Evolutionary conservation across 2,888 invertebrate genomes (phyloP).

Genomic region (Nomada fucata): DNA sequence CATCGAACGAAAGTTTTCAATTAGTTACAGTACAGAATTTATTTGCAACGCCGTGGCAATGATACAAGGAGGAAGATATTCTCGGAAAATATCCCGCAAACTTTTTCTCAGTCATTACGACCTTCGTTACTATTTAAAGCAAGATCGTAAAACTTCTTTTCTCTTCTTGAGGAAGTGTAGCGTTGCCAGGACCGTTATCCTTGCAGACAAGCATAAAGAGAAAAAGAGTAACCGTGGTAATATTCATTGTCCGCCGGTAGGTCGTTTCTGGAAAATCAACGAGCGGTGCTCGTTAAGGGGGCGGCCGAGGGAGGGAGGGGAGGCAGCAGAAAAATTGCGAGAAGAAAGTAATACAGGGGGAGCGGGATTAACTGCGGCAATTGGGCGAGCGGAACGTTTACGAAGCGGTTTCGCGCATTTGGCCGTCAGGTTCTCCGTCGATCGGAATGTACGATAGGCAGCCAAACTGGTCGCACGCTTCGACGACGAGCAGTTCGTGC

Average conservation of each 20-base stretch:
- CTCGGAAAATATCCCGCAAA: background rate
- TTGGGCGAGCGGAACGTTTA: slow-evolving; percentile 53
- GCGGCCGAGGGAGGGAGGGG: background rate
- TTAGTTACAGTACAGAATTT: slow-evolving; percentile 24
- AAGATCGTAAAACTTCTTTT: slow-evolving; percentile 38
- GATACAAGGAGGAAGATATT: background rate
- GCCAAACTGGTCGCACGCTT: slow-evolving; percentile 69
- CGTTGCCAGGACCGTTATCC: slow-evolving; percentile 56
- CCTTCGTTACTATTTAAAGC: slow-evolving; percentile 51
- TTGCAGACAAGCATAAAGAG: slow-evolving; percentile 30
- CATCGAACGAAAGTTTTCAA: slow-evolving; percentile 56
- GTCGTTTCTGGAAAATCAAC: slow-evolving; percentile 40
- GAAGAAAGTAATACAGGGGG: background rate
- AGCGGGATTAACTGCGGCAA: slow-evolving; percentile 4
- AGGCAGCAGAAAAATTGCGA: background rate
- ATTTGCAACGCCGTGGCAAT: background rate
- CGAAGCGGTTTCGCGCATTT: slow-evolving; percentile 71
- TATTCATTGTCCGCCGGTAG: slow-evolving; percentile 14
- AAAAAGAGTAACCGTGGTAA: slow-evolving; percentile 4
- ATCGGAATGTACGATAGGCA: slow-evolving; percentile 72
- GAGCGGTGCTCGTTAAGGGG: slow-evolving; percentile 13
- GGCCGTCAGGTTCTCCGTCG: slow-evolving; percentile 65
- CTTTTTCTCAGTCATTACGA: background rate
- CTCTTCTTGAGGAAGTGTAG: slow-evolving; percentile 25
- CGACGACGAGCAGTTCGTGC: slow-evolving; percentile 53